Evolutionary conservation across 1,140 invertebrate genomes (phyloP).

Genomic region (Adoxophyes honmai): DNA sequence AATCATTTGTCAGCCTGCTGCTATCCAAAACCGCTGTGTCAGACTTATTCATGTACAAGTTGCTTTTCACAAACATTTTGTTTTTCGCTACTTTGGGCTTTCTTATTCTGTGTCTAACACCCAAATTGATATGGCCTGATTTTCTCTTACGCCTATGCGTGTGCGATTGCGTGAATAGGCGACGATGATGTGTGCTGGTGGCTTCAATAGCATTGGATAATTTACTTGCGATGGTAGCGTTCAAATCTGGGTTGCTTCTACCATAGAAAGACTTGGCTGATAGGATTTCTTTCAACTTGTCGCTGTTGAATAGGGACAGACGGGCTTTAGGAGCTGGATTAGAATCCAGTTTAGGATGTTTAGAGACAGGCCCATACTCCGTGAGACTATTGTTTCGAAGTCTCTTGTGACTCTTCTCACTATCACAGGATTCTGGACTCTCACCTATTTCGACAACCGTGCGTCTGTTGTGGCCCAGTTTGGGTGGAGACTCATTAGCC

Average conservation of each 20-base stretch:
- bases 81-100: constrained; percentile 74
- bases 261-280: constrained; percentile 77
- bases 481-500: constrained; percentile 48
- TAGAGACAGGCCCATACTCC: constrained; percentile 48
- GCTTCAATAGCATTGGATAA: constrained; percentile 56
- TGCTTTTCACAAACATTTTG: constrained; percentile 28
- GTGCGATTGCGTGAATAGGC: constrained; percentile 33
- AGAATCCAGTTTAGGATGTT: constrained; percentile 51
- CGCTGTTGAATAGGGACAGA: constrained; percentile 63
- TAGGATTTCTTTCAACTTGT: constrained; percentile 64
- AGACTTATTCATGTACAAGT: constrained; percentile 16
- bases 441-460: constrained; percentile 52
- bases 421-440: constrained; percentile 59
- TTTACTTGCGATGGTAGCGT: constrained; percentile 51
- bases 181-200: constrained; percentile 31
- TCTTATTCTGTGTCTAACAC: constrained; percentile 76
- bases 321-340: constrained; percentile 59
- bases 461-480: constrained; percentile 50
- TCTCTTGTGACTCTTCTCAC: constrained; percentile 59
- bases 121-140: constrained; percentile 77
- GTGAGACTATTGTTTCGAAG: constrained; percentile 51
- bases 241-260: constrained; percentile 64
- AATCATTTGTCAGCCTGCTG: constrained; percentile 32
- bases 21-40: constrained; percentile 29
- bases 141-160: constrained; percentile 50